Percentiles rank a stretch among this genome's conserved stretches.
Conservation (phyloP, 2,113 vertebrate species). For the Sylvietta virens region DNA sequence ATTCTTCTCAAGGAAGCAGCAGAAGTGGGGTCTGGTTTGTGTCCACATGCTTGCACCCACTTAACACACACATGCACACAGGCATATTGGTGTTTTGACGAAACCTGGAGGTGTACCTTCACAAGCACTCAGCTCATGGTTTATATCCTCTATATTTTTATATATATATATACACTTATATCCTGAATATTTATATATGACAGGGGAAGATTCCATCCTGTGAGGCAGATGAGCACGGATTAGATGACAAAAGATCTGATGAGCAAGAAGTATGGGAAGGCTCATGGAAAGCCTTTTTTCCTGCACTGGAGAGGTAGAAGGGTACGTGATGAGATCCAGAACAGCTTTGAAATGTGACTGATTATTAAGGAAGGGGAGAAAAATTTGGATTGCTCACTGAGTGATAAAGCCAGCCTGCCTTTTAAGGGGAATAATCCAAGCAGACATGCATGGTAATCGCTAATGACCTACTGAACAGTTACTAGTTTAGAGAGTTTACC, state of each 20-base stretch:
- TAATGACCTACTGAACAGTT: not conserved
- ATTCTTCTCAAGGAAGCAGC: not conserved
- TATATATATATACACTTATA: not conserved
- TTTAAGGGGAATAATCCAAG: not conserved
- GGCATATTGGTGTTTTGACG: fast-evolving
- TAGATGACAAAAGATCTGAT: not conserved
- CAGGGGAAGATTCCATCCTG: not conserved
- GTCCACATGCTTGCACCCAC: fast-evolving
- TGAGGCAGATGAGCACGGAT: not conserved
- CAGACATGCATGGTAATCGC: not conserved
- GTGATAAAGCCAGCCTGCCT: not conserved
- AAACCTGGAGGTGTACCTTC: not conserved
- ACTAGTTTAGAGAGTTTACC: not conserved
- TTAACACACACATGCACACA: not conserved
- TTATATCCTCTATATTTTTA: not conserved
- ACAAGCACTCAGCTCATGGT: not conserved
- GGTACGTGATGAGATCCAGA: not conserved
- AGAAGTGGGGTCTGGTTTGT: not conserved
- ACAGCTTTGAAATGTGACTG: not conserved
- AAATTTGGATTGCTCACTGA: not conserved
- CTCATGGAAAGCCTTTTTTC: not conserved
- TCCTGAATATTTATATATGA: not conserved
- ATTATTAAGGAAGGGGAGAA: not conserved
- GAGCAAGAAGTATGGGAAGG: not conserved
- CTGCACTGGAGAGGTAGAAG: not conserved